A percentile compares a stretch with the other conserved stretches of the same genome.
These are phyloP conservation scores for Ectropis grisescens DNA, from an alignment of 1,140 invertebrate species.

Conservation along the genomic window DNA sequence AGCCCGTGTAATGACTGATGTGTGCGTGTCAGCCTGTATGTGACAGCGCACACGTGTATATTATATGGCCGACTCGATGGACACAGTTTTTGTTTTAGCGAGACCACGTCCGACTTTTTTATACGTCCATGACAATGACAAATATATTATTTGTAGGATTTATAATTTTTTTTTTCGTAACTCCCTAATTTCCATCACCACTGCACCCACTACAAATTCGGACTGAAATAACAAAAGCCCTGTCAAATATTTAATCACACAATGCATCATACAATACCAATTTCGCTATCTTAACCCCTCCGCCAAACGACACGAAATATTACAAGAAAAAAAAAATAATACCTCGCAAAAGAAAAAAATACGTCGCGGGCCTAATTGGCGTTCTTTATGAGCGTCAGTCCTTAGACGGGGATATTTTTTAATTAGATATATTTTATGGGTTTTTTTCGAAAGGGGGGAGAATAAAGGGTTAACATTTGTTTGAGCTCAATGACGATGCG, in stretches of 20 bases:
- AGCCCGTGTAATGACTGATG: too few species aligned
- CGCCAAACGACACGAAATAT: slow-evolving; percentile 3
- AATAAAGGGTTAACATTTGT: slow-evolving; percentile 69
- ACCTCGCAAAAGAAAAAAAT: slow-evolving; percentile 33
- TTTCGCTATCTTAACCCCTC: slow-evolving; percentile 31
- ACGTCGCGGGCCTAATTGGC: slow-evolving; percentile 65
- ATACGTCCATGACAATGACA: too few species aligned
- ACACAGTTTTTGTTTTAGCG: too few species aligned
- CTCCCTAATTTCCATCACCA: too few species aligned
- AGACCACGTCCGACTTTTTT: too few species aligned
- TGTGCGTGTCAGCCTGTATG: too few species aligned
- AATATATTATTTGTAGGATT: too few species aligned
- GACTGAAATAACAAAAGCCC: too few species aligned
- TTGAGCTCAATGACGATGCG: slow-evolving; percentile 33
- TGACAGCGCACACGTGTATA: too few species aligned
- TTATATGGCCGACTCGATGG: too few species aligned
- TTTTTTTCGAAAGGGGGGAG: slow-evolving; percentile 58
- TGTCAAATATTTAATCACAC: slow-evolving; percentile 64
- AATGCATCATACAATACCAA: slow-evolving; percentile 70
- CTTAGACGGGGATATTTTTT: slow-evolving; percentile 70
- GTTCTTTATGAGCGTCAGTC: slow-evolving; percentile 70
- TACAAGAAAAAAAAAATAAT: slow-evolving; percentile 39
- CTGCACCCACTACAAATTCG: too few species aligned
- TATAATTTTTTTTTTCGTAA: too few species aligned
- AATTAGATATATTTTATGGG: slow-evolving; percentile 72